Evolutionary conservation across 2,888 invertebrate species (phyloP), one percentile per base, ranked within the genome.

Genomic region (Drymonia ruficornis): DNA sequence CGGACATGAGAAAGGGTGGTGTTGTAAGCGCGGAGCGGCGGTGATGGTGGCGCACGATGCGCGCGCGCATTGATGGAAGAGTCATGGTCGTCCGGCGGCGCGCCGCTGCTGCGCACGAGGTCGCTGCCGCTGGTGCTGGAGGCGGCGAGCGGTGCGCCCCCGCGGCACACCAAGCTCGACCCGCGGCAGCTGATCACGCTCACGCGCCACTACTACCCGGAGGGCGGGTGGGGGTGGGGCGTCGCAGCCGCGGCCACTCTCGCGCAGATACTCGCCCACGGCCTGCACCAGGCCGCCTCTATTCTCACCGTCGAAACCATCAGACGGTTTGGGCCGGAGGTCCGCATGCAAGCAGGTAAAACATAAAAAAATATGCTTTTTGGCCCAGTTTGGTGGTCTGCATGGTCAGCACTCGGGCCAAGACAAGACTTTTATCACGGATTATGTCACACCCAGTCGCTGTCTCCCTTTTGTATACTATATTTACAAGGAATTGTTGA

Each of bases 211-310:
- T 97, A 97, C 87, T 97, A 97, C 85, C 97, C 97, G 34, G 97
- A 97, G 86, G 97, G 97, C 8, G 97, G 97, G 0, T 97, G 97
- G 97, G 97, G 97, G 7, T 97, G 97, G 96, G 94, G 96, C 51
- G 95, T 97, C 50, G 93, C 96, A 1, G 91, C 94, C 16, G 96
- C 95, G 28, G 96, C 95, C 16, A 94, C 96, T 19, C 84, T 96
- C 23, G 96, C 95, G 38, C 96, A 97, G 82, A 89, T 96, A 34
- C 86, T 97, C 36, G 94, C 95, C 18, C 95, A 96, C 74, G 97
- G 97, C 0, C 87, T 96, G 65, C 96, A 97, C 67, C 94, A 95
- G 42, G 94, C 95, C n/a, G 90, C 93, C 31, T 94, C 95, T 11
- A 91, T 95, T 43, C 82, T 95, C 55, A 87, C 94, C 58, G 90